phyloP scores from a whole-genome alignment of 2,113 vertebrate species.

The Addax nasomaculatus region DNA sequence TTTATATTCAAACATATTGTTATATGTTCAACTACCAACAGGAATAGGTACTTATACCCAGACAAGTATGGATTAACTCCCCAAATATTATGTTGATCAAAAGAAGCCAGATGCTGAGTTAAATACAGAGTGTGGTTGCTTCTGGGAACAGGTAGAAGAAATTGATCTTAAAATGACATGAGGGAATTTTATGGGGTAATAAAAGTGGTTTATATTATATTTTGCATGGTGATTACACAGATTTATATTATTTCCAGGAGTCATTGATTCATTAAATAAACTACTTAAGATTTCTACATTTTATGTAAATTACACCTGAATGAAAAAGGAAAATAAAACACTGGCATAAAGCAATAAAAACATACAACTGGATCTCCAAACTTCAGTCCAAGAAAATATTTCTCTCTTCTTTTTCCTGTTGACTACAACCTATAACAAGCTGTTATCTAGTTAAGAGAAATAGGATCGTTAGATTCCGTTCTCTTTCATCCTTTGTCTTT shows the following conservation, averaged over 20 bases:
- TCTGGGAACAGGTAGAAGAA: not conserved
- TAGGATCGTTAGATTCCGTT: not conserved
- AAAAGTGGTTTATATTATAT: not conserved
- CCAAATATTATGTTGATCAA: not conserved
- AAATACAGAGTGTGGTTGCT: not conserved
- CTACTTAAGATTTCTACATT: not conserved
- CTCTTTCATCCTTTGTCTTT: not conserved
- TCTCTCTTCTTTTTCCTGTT: not conserved
- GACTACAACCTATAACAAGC: not conserved
- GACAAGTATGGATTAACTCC: not conserved
- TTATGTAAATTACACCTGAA: not conserved
- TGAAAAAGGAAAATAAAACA: not conserved
- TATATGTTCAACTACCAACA: not conserved
- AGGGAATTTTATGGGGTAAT: not conserved
- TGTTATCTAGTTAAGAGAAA: not conserved
- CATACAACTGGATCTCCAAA: not conserved
- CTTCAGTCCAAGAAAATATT: not conserved
- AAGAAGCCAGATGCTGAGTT: not conserved
- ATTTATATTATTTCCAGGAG: not conserved
- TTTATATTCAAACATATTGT: not conserved
- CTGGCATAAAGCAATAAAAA: not conserved
- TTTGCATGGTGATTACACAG: not conserved
- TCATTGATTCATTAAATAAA: not conserved
- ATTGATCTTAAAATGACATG: not conserved
- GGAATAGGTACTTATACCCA: not conserved